phyloP scores from a whole-genome alignment of 1,140 invertebrate genomes.

The Campodea augens region DNA sequence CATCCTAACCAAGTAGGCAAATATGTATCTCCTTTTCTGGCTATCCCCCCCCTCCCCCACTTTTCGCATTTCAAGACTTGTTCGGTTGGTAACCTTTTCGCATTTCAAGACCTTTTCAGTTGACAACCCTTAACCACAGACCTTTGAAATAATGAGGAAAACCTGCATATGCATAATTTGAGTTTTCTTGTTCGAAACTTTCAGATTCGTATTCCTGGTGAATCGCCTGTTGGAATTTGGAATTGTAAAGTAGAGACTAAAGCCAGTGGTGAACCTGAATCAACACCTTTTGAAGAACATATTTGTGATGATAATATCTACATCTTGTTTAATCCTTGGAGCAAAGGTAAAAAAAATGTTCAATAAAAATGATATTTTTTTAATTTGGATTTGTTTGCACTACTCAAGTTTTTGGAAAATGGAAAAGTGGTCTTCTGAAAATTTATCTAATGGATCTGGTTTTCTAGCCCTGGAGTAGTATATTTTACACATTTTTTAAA shows the following conservation, averaged over 20 bases:
- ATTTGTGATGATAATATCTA: slow-evolving; percentile 24
- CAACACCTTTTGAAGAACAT: slow-evolving; percentile 8
- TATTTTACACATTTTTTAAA: not conserved
- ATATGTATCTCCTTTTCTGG: too few relatives aligned
- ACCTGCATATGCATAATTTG: too few relatives aligned
- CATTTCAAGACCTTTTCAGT: too few relatives aligned
- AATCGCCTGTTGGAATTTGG: not conserved
- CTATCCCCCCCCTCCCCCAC: too few relatives aligned
- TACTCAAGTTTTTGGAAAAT: not conserved
- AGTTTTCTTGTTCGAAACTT: too few relatives aligned
- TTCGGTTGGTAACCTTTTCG: too few relatives aligned
- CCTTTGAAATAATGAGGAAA: too few relatives aligned
- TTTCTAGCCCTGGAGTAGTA: not conserved
- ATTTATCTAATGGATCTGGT: not conserved
- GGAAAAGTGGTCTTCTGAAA: not conserved
- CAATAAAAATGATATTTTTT: not conserved
- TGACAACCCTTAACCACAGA: too few relatives aligned
- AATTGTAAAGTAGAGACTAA: not conserved
- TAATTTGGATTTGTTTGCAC: not conserved
- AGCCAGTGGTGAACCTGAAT: not conserved
- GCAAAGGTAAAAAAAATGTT: slow-evolving; percentile 21
- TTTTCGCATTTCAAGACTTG: too few relatives aligned
- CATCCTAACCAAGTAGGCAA: too few relatives aligned
- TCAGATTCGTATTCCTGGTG: not conserved
- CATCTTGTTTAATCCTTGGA: slow-evolving; percentile 34